Evolutionary conservation across 1,140 invertebrate genomes (phyloP).

Genomic region (Gryllus bimaculatus): DNA sequence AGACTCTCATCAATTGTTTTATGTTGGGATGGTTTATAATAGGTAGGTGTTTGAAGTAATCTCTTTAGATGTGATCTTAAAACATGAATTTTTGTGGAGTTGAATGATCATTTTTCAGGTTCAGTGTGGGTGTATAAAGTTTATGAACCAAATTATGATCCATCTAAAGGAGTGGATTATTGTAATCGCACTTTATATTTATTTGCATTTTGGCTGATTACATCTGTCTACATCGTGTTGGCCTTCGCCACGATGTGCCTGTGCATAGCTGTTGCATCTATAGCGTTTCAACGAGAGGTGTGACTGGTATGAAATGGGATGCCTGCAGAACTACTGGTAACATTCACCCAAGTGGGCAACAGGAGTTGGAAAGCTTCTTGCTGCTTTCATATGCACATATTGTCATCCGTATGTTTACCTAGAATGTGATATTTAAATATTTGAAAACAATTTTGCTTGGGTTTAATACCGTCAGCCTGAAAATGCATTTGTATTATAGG

Average conservation of each 20-base stretch:
- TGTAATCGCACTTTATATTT: slow-evolving; percentile 55
- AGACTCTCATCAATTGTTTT: slow-evolving; percentile 53
- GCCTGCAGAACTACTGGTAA: too few relatives aligned
- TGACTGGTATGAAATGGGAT: slow-evolving; percentile 6
- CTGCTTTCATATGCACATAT: too few relatives aligned
- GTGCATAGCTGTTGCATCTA: slow-evolving; percentile 44
- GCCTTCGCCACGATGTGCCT: slow-evolving; percentile 43
- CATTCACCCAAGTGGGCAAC: too few relatives aligned
- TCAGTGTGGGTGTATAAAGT: slow-evolving; percentile 57
- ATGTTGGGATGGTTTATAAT: slow-evolving; percentile 57
- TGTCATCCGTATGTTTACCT: too few relatives aligned
- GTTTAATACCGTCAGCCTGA: too few relatives aligned
- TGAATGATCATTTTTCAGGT: slow-evolving; percentile 33
- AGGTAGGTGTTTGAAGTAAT: slow-evolving; percentile 33
- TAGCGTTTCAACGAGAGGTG: slow-evolving; percentile 35
- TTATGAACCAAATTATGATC: slow-evolving; percentile 50
- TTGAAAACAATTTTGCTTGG: too few relatives aligned
- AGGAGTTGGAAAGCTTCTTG: too few relatives aligned
- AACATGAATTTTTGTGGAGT: too few relatives aligned
- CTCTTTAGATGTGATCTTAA: too few relatives aligned
- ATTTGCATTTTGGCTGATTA: slow-evolving; percentile 59
- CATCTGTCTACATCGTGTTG: slow-evolving; percentile 46
- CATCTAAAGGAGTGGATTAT: slow-evolving; percentile 37
- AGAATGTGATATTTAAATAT: too few relatives aligned
- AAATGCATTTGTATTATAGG: too few relatives aligned